These are phyloP conservation scores for Rhyzopertha dominica DNA, from an alignment of 1,140 invertebrate species.

Conservation along the genomic window DNA sequence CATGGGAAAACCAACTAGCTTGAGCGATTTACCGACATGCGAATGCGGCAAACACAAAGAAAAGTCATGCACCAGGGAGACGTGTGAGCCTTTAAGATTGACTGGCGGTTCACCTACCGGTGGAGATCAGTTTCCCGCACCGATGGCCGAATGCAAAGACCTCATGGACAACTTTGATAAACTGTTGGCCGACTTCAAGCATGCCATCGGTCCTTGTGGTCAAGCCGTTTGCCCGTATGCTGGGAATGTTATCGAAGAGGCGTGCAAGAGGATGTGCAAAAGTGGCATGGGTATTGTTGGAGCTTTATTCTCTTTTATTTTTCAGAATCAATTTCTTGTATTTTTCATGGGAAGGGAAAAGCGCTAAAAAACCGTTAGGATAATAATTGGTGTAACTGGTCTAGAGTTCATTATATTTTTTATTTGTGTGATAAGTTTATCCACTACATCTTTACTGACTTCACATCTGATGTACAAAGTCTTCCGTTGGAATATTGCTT, in stretches of 20 bases:
- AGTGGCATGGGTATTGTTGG: neutral
- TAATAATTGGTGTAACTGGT: no score
- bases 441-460: no score
- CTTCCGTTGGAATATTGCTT: no score
- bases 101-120: conserved; percentile 23
- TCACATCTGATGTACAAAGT: no score
- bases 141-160: conserved; percentile 33
- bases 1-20: conserved; percentile 4
- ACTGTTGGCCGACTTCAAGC: conserved; percentile 36
- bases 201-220: conserved; percentile 37
- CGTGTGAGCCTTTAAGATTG: conserved; percentile 15
- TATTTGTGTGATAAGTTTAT: no score
- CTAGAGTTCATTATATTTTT: no score
- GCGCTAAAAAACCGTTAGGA: no score
- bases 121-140: conserved; percentile 17
- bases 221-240: conserved; percentile 35
- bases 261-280: conserved; percentile 28
- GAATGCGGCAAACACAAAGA: conserved; percentile 3
- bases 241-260: conserved; percentile 24
- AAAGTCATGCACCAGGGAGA: no score
- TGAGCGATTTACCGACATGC: neutral
- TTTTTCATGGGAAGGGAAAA: no score
- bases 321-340: no score
- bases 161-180: conserved; percentile 42
- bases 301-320: conserved; percentile 3